Evolutionary conservation across 1,140 invertebrate genomes (phyloP), one percentile per base, ranked within the genome.

Genomic region (Papilio aristodemus): DNA sequence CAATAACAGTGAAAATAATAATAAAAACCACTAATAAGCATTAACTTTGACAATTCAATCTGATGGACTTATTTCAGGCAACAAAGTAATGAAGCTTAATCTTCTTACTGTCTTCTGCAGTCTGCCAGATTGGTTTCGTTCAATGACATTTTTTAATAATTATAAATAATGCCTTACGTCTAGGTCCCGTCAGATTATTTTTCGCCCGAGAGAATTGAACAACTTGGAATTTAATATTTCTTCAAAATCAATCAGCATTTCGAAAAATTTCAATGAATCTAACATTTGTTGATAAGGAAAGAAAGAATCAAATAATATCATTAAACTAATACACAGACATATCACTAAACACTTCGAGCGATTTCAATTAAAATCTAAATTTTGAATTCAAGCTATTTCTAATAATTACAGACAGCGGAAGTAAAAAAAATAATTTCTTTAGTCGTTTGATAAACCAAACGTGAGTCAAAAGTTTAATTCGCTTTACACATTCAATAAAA

Each of bases 61-160:
- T 22, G 5, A 19, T 37, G 17, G 37, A 62, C 19, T 62, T 62
- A 38, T 62, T 62, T 64, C 22, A 43, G 39, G 38, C 39, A 43
- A 62, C 59, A 62, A 59, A 62, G 22, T 25, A 64, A 43, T 43
- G 14, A 25, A 43, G 19, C 17, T 41, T 64, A 64, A 64, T 64
- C 60, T 64, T 64, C 60, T 64, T 64, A 64, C 37, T 41, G 60
- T 38, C 60, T 64, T 64, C 43, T 64, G 19, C 38, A 64, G 38
- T 64, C 39, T 43, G 10, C 50, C 25, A 13, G 22, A 66, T 46
- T 66, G 41, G 27, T 50, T 66, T 46, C 9, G 27, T 13, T 27
- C 25, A 22, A 46, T 50, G n/a, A 46, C 17, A 36, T 66, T 50
- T 32, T 66, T 66, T 36, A 66, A 32, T 25, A 66, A 46, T 37